Evolutionary conservation across 2,888 invertebrate species (phyloP).

Genomic region (Deilephila elpenor): DNA sequence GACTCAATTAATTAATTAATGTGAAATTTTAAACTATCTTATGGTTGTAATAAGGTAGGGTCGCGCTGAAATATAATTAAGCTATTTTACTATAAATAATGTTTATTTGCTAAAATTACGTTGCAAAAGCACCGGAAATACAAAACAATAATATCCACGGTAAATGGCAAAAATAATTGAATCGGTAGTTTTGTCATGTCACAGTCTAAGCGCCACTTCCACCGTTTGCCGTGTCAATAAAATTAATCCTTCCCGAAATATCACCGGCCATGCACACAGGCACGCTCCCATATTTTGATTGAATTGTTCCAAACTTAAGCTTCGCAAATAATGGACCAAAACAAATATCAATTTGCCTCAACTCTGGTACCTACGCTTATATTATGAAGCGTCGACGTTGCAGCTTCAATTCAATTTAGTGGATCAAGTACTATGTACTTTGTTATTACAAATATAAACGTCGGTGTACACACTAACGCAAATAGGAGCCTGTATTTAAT

Average conservation of each 20-base stretch:
- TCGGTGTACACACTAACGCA: neutral
- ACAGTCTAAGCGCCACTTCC: slow-evolving; percentile 61
- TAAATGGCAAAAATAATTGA: slow-evolving; percentile 28
- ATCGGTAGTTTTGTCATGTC: slow-evolving; percentile 56
- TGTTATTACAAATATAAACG: slow-evolving; percentile 15
- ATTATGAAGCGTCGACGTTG: slow-evolving; percentile 44
- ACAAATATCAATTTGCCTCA: slow-evolving; percentile 72
- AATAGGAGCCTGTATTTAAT: slow-evolving; percentile 5
- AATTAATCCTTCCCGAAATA: slow-evolving; percentile 74
- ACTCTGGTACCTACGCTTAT: slow-evolving; percentile 41
- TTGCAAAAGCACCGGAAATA: neutral
- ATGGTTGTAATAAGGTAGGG: no score
- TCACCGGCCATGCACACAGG: slow-evolving; percentile 56
- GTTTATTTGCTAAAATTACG: no score
- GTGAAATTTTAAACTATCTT: no score
- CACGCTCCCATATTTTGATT: slow-evolving; percentile 72
- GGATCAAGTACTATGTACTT: slow-evolving; percentile 34
- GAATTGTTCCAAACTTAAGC: slow-evolving; percentile 77
- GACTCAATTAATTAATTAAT: no score
- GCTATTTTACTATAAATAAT: no score
- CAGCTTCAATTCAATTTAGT: slow-evolving; percentile 50
- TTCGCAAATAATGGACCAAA: slow-evolving; percentile 69
- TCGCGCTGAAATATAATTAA: no score
- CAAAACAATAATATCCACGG: neutral
- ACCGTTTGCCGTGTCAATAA: slow-evolving; percentile 71